Evolutionary conservation across 2,113 vertebrate genomes (phyloP), one percentile per base, ranked within the genome.

Genomic region (Cyrtonyx montezumae): DNA sequence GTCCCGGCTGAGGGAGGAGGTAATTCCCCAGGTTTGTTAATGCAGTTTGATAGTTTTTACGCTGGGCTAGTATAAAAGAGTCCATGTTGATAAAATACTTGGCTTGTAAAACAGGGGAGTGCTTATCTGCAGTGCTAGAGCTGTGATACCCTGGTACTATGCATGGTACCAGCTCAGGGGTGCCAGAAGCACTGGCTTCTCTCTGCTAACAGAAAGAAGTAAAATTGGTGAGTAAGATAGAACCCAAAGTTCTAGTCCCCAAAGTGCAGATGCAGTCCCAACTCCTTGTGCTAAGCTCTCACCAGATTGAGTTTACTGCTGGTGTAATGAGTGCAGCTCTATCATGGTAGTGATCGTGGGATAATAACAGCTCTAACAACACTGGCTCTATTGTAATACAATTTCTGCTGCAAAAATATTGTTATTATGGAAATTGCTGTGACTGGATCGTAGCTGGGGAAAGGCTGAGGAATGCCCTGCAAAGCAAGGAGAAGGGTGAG

Each of bases 21-120:
- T 92, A 48, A 75, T 88, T 96, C 86, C 91, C 86, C 36, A 19
- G 82, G 88, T 92, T 95, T 95, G 86, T 96, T 96, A 93, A 77
- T 77, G n/a, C 42, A 46, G 83, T 92, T 90, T 90, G 86, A 75
- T 83, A 86, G 86, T 43, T 95, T 94, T 95, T 92, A 91, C 93
- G 87, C 26, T 76, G 77, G 80, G 78, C 93, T 91, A 81, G 81
- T 93, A 81, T 84, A 90, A 93, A 92, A 84, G 51, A 71, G 74
- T 46, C 69, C 71, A 77, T 51, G 74, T 93, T 89, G 84, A 70
- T 95, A 91, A 88, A 95, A 94, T n/a, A 68, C 66, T 67, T 40
- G 40, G 40, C 40, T 86, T 87, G 56, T 93, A 84, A 88, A 93
- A 79, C 51, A 58, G 9, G 8, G 22, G 37, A 25, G 28, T 26